These are phyloP conservation scores for Opisthograptis luteolata DNA, from an alignment of 2,888 invertebrate species.

Conservation along the genomic window DNA sequence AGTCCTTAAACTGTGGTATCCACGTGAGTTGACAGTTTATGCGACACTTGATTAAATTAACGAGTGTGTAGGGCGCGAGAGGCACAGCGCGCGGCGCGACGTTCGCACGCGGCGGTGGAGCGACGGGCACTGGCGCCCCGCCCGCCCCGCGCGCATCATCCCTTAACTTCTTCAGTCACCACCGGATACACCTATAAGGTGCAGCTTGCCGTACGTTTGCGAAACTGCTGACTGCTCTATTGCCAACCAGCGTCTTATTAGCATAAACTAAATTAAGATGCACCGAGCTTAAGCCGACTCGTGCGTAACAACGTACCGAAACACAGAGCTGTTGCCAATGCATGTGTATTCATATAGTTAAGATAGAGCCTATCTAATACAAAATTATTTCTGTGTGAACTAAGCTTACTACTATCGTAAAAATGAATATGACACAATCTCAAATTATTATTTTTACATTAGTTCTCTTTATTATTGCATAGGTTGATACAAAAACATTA, in stretches of 20 bases:
- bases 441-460: not conserved
- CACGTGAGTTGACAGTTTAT: slow-evolving; percentile 71
- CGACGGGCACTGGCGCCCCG: slow-evolving; percentile 74
- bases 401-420: not conserved
- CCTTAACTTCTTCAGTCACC: slow-evolving; percentile 53
- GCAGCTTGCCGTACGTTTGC: slow-evolving; percentile 53
- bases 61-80: slow-evolving; percentile 50
- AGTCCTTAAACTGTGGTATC: slow-evolving; percentile 46
- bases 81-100: slow-evolving; percentile 45
- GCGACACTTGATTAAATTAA: slow-evolving; percentile 77
- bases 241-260: slow-evolving; percentile 70
- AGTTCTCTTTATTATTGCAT: no score
- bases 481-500: not conserved
- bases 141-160: slow-evolving; percentile 62
- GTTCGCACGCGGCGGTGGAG: slow-evolving; percentile 72
- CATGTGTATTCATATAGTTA: not conserved
- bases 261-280: slow-evolving; percentile 78
- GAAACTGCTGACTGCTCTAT: slow-evolving; percentile 68
- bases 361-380: not conserved
- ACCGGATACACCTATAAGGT: slow-evolving; percentile 63
- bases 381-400: not conserved
- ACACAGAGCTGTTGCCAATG: slow-evolving; percentile 13
- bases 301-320: slow-evolving; percentile 9
- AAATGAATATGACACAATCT: not conserved
- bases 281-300: slow-evolving; percentile 29